Base-by-base conservation (phyloP, 2,888 invertebrate genomes). In the Laothoe populi region DNA sequence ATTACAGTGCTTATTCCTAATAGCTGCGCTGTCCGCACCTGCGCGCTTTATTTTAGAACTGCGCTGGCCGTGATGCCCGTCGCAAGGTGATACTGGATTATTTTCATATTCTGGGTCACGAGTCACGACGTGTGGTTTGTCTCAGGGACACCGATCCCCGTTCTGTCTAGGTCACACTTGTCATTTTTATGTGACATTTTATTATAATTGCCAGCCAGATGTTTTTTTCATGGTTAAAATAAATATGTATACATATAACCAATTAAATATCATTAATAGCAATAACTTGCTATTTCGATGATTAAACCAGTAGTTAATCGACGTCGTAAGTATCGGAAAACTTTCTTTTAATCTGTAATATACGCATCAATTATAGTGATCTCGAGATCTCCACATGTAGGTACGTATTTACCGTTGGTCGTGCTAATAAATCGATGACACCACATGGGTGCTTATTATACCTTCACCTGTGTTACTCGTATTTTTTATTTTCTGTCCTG, bases 81-180 rank as follows among this genome's bases (percentile, higher is more conserved):
- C 75, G 82, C 90, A 88, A 91, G 91, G 90, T 90, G 86, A 88
- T 82, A 81, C 84, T 83, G 78, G 84, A 88, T 85, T 91, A 91
- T 92, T 90, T 89, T 89, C 84, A 90, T 83, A 88, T 89, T 87
- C 88, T 91, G 82, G 92, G 92, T 88, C 90, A 85, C 80, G 74
- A 74, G 92, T 88, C 90, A 85, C 80, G 74, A 74, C 73, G 77
- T 84, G 77, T 81, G 88, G 80, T 83, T 83, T 83, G 87, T 88
- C 86, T 91, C 90, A 89, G 82, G 92, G 92, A 91, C 90, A 72
- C 76, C 68, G 62, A 81, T 80, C 79, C 78, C 79, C 73, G 77
- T 77, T 72, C 74, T 70, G 72, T 71, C 78, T 77, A 82, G 79
- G 75, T 71, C 71, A 64, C 66, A 48, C 66, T 63, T 63, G 68